Base-by-base conservation (phyloP, 2,113 vertebrate genomes). In the Stigmatopora argus region DNA sequence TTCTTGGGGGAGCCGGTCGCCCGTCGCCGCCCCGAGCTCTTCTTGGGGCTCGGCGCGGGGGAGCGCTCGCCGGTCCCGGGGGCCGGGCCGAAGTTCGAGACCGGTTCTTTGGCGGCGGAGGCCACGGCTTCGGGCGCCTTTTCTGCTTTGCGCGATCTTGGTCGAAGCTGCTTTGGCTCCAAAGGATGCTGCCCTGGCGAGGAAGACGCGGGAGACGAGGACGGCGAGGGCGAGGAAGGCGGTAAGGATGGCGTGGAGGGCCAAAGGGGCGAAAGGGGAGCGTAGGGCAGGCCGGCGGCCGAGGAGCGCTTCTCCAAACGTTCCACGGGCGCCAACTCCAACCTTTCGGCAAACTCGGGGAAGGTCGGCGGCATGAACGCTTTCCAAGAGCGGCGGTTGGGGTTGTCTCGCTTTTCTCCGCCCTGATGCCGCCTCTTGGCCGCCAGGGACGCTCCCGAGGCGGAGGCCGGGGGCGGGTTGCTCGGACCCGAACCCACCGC, bases 381-480 rank as follows among this genome's bases (percentile, higher is more conserved):
- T 74, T 99, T 99, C 97, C 97, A 99, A 0, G 97, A 99, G 11
- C 97, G 91, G 3, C 97, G 91, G 79, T 99, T 97, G 51, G 93
- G 78, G 31, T 98, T 98, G 82, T 99, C 97, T 83, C 94, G 96
- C 74, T 87, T 91, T 44, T 92, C 91, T 0, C 83, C 86, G 69
- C 84, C 96, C 89, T 13, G 93, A 79, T 90, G 88, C 45, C 95
- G 86, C n/a, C 96, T 90, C 80, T 95, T 94, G 0, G 93, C 94
- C 1, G 94, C 94, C 0, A 93, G 93, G 0, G 88, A 85, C 52
- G 86, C 89, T 0, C 71, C 89, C 41, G 86, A 77, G 1, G 85
- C 77, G 6, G 88, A 90, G 2, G 87, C 83, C 3, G 88, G 88
- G 0, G 90, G 64, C 19, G 77, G 72, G 53, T 87, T 85, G 4